These are phyloP conservation scores for Charadrius vociferus DNA, from an alignment of 2,113 vertebrate species.

Conservation along the genomic window DNA sequence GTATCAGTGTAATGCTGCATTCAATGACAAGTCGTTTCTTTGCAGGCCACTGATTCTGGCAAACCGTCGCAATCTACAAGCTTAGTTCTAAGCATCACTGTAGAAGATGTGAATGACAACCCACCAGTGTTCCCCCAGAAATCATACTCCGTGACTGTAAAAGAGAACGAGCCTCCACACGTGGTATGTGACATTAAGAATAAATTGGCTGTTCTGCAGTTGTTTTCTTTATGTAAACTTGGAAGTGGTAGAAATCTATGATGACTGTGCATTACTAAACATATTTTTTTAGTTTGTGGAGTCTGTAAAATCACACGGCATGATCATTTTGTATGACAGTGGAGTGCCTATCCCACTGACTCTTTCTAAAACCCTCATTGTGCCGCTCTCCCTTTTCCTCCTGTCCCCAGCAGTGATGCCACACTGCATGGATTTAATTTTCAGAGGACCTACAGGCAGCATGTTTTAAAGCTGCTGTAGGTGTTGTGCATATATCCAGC, in stretches of 20 bases:
- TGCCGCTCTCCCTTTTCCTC: not conserved
- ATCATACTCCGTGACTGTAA: conserved; percentile 6
- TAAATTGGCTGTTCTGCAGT: not conserved
- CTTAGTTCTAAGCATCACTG: conserved; percentile 15
- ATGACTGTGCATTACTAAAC: not conserved
- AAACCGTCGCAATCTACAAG: not conserved
- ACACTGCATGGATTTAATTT: not conserved
- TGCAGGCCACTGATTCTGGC: conserved; percentile 59
- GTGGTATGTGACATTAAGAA: conserved; percentile 22
- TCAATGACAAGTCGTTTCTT: not conserved
- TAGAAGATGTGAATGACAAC: conserved; percentile 68
- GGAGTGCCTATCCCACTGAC: not conserved
- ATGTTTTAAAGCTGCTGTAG: not conserved
- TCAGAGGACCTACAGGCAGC: not conserved
- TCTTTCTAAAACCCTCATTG: not conserved
- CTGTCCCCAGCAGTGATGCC: not conserved
- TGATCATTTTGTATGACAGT: not conserved
- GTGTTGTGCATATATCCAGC: not conserved
- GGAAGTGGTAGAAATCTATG: not conserved
- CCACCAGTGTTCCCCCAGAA: conserved; percentile 44
- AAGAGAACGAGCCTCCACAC: conserved; percentile 59
- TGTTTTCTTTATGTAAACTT: not conserved
- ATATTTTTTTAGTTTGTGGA: not conserved
- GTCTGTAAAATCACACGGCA: not conserved
- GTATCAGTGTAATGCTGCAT: not conserved